phyloP scores from a whole-genome alignment of 2,888 invertebrate species.

The Brachypalpus laphriformis region DNA sequence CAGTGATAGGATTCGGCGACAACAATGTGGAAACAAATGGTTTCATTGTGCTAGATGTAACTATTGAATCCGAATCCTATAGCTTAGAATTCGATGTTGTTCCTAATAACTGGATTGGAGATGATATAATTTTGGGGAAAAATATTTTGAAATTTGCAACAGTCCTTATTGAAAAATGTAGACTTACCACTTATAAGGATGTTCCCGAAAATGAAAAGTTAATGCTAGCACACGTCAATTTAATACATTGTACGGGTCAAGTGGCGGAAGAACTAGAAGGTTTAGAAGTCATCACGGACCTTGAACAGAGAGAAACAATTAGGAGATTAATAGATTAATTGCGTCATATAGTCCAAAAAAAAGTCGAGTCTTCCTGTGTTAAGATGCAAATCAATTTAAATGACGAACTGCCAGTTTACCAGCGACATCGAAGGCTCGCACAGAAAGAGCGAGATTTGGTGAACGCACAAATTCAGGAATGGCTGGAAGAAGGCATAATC shows the following conservation, averaged over 20 bases:
- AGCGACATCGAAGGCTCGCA: background rate
- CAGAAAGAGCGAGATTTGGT: constrained; percentile 1
- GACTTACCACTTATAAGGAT: background rate
- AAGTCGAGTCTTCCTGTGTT: background rate
- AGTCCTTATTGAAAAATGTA: background rate
- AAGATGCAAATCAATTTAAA: background rate
- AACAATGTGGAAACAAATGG: background rate
- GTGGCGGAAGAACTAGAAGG: background rate
- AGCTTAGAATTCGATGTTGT: background rate
- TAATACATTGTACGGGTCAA: background rate
- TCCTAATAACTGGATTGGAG: background rate
- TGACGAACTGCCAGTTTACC: background rate
- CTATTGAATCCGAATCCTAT: background rate
- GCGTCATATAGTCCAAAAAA: background rate
- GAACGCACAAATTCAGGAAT: background rate
- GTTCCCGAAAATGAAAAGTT: background rate
- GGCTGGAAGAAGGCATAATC: constrained; percentile 2
- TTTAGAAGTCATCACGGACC: background rate
- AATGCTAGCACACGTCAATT: background rate
- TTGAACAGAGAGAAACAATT: background rate
- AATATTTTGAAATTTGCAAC: background rate
- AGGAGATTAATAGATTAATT: background rate
- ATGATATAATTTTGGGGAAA: background rate
- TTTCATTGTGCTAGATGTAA: too few species aligned
- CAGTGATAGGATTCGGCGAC: background rate